phyloP scores from a whole-genome alignment of 2,888 invertebrate genomes.

The Diarsia mendica region DNA sequence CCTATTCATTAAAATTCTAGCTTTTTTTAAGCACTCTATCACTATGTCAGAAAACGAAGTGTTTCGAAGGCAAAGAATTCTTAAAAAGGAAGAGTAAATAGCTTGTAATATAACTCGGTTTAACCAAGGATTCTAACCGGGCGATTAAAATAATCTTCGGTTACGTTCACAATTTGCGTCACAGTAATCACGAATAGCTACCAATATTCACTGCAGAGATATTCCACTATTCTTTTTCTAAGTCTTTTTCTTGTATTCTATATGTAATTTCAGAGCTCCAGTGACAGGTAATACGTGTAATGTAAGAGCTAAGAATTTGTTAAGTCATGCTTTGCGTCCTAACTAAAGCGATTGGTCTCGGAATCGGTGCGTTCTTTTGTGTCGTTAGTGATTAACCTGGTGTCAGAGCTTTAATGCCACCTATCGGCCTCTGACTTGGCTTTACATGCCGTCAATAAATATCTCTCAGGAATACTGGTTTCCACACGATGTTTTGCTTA shows the following conservation, averaged over 20 bases:
- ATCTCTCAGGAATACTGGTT: too few relatives aligned
- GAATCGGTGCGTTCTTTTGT: not conserved
- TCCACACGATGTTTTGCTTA: too few relatives aligned
- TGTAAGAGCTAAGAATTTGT: constrained; percentile 23
- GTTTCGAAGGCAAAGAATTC: constrained; percentile 13
- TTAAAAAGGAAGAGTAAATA: constrained; percentile 24
- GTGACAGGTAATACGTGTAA: constrained; percentile 38
- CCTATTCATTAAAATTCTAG: not conserved
- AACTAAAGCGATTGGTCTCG: not conserved
- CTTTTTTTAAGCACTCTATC: not conserved
- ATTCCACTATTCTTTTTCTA: constrained; percentile 24
- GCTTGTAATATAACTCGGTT: constrained; percentile 12
- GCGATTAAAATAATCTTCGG: constrained; percentile 62
- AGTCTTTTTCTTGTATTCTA: constrained; percentile 50
- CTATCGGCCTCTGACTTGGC: too few relatives aligned
- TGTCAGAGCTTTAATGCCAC: too few relatives aligned
- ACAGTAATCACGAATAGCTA: constrained; percentile 43
- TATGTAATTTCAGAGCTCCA: constrained; percentile 42
- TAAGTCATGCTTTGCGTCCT: constrained; percentile 33
- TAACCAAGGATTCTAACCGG: constrained; percentile 26
- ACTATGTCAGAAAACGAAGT: not conserved
- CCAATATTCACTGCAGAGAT: constrained; percentile 40
- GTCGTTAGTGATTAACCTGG: too few relatives aligned
- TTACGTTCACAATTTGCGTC: constrained; percentile 58
- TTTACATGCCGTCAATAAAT: too few relatives aligned